A percentile compares a stretch with the other conserved stretches of the same genome.
Conservation (phyloP, 2,888 invertebrate genomes). For the Parnassius mnemosyne region DNA sequence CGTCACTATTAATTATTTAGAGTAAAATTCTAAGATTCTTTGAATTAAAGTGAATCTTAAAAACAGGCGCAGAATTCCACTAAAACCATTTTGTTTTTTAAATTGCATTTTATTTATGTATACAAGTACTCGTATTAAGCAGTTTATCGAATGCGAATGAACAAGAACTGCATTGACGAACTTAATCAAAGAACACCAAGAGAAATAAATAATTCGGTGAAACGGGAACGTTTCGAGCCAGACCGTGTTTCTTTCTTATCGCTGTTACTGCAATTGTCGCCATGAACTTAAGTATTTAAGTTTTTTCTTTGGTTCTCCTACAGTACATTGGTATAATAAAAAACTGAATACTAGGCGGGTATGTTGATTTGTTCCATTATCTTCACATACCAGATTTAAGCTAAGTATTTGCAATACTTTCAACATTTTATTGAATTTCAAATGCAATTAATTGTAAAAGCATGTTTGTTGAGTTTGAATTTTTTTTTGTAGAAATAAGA, state of each 20-base stretch:
- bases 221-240: conserved; percentile 13
- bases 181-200: conserved; percentile 23
- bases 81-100: too few species aligned
- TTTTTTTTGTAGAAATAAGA: too few species aligned
- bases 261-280: conserved; percentile 20
- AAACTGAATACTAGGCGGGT: conserved; percentile 1
- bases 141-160: conserved; percentile 22
- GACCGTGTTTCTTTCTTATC: conserved; percentile 20
- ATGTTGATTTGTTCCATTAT: too few species aligned
- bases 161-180: conserved; percentile 23
- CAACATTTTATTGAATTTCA: too few species aligned
- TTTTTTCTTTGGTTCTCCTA: conserved; percentile 10
- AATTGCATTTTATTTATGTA: conserved; percentile 16
- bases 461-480: too few species aligned
- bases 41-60: too few species aligned
- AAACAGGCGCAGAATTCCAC: too few species aligned
- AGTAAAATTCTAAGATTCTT: too few species aligned
- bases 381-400: too few species aligned
- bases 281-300: conserved; percentile 18
- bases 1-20: too few species aligned
- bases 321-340: conserved; percentile 9
- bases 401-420: too few species aligned
- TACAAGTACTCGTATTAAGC: conserved; percentile 6
- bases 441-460: too few species aligned
- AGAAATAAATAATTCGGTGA: conserved; percentile 24